Base-by-base conservation (phyloP, 2,797 vertebrate genomes). In the Nasua narica region DNA sequence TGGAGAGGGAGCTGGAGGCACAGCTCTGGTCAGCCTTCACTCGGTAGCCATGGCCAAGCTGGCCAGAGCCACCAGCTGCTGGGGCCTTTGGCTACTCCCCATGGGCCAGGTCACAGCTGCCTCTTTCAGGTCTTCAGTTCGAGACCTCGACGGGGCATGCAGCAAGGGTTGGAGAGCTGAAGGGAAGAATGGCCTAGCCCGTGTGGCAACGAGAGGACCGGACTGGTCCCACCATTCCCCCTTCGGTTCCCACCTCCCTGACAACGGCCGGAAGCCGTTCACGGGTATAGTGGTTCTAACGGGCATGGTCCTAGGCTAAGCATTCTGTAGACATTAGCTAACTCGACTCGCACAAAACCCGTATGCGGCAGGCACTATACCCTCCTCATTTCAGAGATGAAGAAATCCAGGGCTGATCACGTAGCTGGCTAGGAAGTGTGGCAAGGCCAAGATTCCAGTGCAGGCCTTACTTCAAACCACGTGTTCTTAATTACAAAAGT, bases 391-490 rank as follows among this genome's bases (percentile, higher is more conserved):
- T 88, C 62, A 82, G 1, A 93, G 3, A 77, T 15, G 52, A 56
- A 87, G 58, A 92, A 87, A 78, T 50, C 0, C 62, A 84, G 18
- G 40, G 11, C 85, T 95, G 48, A 90, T 77, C 48, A 82, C 37
- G 37, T 3, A 79, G n/a, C 19, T 4, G 76, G n/a, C 19, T 58
- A n/a, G 27, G 52, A 70, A 67, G 43, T 2, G 7, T 46, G 46
- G 52, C 81, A 86, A 89, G 91, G 40, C 40, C 65, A 93, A 60
- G 62, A 88, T 83, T 90, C 78, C 83, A 94, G 86, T 11, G 32
- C 29, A 87, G n/a, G 54, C 32, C 35, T 88, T 72, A 74, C 32
- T 72, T 60, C 40, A 91, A 88, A 82, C 10, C n/a, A 2, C 35
- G 48, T 40, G 27, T 77, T 85, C 84, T 74, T 81, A 94, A 65